Evolutionary conservation across 2,113 vertebrate genomes (phyloP).

Genomic region (Donacobius atricapilla): DNA sequence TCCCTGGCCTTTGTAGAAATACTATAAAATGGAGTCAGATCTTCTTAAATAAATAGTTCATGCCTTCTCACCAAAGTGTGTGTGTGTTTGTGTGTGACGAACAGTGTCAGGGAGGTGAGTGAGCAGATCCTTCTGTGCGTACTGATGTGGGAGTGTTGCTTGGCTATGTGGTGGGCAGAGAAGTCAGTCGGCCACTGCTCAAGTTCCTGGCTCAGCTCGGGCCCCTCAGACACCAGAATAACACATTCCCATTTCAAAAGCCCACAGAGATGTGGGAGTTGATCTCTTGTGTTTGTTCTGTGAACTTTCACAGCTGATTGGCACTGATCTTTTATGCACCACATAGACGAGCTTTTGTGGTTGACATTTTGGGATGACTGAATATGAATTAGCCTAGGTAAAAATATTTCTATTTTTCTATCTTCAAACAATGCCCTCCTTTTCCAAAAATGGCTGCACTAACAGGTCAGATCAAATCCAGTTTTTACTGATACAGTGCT

Average conservation of each 20-base stretch:
- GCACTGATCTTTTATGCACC: constrained; percentile 35
- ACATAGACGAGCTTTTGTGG: background rate
- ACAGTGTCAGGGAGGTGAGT: constrained; percentile 41
- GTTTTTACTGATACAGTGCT: background rate
- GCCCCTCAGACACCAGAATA: background rate
- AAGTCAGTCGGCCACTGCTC: background rate
- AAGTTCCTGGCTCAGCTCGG: background rate
- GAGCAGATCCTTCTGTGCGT: background rate
- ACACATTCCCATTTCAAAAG: background rate
- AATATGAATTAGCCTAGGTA: constrained; percentile 41
- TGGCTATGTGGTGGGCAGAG: background rate
- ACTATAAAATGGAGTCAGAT: no score
- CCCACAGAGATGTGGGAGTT: background rate
- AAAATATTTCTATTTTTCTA: constrained; percentile 23
- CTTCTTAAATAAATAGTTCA: no score
- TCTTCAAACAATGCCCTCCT: constrained; percentile 26
- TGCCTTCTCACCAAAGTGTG: no score
- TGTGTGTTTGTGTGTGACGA: no score
- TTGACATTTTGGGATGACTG: constrained; percentile 49
- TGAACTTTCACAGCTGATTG: constrained; percentile 55
- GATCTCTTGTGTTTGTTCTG: constrained; percentile 35
- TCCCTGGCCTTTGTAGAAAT: no score
- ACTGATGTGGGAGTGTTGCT: background rate
- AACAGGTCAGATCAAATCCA: background rate
- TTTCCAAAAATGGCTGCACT: background rate